phyloP scores from a whole-genome alignment of 2,113 vertebrate species.

The human (Homo sapiens) region DNA sequence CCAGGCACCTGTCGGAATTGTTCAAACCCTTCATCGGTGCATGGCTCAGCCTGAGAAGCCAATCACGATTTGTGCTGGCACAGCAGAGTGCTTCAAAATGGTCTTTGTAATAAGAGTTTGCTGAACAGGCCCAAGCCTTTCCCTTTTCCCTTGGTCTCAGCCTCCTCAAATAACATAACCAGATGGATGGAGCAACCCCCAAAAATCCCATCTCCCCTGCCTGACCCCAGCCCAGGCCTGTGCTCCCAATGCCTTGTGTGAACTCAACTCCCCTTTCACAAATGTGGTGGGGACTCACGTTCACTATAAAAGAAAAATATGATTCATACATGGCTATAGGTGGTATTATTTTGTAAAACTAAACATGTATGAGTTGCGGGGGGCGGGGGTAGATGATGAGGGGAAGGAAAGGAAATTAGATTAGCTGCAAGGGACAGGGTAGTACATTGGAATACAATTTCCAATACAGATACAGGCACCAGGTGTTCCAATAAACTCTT shows the following conservation, averaged over 20 bases:
- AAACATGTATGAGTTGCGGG: background rate
- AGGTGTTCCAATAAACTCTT: constrained; percentile 70
- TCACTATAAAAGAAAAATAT: background rate
- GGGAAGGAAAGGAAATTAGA: background rate
- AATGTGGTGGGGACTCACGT: background rate
- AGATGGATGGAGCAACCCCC: background rate
- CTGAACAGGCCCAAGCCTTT: background rate
- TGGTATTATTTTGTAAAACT: background rate
- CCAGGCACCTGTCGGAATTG: background rate
- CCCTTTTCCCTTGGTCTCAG: background rate
- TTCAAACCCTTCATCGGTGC: background rate
- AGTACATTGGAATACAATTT: background rate
- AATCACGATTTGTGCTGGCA: background rate
- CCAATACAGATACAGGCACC: constrained; percentile 38
- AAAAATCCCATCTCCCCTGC: background rate
- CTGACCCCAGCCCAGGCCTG: background rate
- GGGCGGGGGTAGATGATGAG: background rate
- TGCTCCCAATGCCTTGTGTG: background rate
- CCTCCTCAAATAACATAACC: background rate
- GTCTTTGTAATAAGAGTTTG: background rate
- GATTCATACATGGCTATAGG: background rate
- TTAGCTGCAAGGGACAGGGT: background rate
- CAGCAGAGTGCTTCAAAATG: background rate
- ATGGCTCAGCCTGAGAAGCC: background rate
- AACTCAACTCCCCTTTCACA: background rate